phyloP scores from a whole-genome alignment of 1,140 invertebrate species.

The Atta colombica region DNA sequence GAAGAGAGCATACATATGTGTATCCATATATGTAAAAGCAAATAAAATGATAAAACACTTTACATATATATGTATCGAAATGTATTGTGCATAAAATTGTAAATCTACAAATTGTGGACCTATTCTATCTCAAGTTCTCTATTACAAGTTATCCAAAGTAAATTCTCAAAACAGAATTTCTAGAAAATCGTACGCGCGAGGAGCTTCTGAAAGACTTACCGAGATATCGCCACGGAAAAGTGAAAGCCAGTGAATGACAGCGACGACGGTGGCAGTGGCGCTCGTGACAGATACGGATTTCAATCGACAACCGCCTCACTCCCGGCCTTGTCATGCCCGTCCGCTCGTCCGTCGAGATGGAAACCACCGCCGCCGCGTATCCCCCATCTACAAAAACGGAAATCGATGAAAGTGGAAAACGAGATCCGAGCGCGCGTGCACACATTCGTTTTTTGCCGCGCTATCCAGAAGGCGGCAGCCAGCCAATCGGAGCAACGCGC shows the following conservation, averaged over 20 bases:
- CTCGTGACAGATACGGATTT: background rate
- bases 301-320: background rate
- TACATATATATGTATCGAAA: background rate
- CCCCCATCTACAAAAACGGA: slow-evolving; percentile 56
- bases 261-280: background rate
- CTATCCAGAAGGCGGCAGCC: background rate
- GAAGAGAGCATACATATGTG: background rate
- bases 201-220: slow-evolving; percentile 14
- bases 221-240: slow-evolving; percentile 38
- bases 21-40: no score
- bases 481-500: background rate
- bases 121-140: background rate
- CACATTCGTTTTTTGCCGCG: slow-evolving; percentile 21
- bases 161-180: background rate
- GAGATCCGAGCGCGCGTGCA: background rate
- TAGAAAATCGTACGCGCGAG: background rate
- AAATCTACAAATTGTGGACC: background rate
- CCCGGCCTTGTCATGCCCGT: slow-evolving; percentile 19
- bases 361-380: slow-evolving; percentile 10
- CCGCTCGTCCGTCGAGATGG: slow-evolving; percentile 17
- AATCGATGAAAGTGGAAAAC: slow-evolving; percentile 67
- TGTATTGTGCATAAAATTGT: background rate
- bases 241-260: slow-evolving; percentile 33
- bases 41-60: background rate
- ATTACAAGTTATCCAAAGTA: background rate